Evolutionary conservation across 2,888 invertebrate species (phyloP).

Genomic region (Drosophila anomalata): DNA sequence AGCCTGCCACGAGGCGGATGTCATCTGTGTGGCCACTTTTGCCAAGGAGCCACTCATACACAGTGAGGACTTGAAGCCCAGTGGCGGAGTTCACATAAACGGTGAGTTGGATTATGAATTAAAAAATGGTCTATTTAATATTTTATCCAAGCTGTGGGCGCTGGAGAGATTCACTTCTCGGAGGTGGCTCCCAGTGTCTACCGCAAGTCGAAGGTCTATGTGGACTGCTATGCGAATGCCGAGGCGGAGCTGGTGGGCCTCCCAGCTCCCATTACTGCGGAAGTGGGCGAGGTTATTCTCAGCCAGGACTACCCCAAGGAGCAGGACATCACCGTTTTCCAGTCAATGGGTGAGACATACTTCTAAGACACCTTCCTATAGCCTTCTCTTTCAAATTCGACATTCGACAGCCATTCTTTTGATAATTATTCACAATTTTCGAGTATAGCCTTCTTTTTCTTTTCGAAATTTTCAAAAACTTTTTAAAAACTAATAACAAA

Average conservation of each 20-base stretch:
- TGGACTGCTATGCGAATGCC: conserved; percentile 85
- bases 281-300: conserved; percentile 86
- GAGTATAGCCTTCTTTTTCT: conserved; percentile 1
- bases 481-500: background rate
- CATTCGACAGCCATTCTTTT: background rate
- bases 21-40: conserved; percentile 87
- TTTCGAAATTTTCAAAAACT: background rate
- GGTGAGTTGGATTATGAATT: conserved; percentile 82
- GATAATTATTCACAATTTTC: background rate
- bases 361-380: background rate
- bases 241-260: conserved; percentile 85
- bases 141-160: conserved; percentile 86
- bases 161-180: conserved; percentile 84
- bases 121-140: background rate
- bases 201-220: conserved; percentile 84
- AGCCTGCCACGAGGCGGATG: conserved; percentile 86
- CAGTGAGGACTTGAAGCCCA: conserved; percentile 84
- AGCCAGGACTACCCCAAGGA: conserved; percentile 66
- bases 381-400: conserved; percentile 1
- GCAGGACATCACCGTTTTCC: conserved; percentile 85
- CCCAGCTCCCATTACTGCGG: conserved; percentile 85
- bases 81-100: conserved; percentile 86
- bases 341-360: conserved; percentile 86
- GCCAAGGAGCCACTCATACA: conserved; percentile 85
- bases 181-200: conserved; percentile 86